phyloP scores from a whole-genome alignment of 2,113 vertebrate species.

The Oreamnos americanus region DNA sequence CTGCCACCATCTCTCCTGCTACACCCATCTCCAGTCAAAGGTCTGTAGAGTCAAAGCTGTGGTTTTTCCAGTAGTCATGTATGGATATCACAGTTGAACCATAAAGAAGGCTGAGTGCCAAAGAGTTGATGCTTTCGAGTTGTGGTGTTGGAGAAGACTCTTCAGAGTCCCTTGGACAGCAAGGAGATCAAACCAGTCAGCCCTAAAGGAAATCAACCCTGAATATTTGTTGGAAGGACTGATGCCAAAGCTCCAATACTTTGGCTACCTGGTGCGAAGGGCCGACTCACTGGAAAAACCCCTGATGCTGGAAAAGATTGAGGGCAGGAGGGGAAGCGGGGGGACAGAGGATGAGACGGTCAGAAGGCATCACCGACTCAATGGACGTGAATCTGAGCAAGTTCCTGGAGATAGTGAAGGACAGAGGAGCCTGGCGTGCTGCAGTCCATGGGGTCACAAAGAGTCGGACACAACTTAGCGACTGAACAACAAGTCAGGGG shows the following conservation, averaged over 20 bases:
- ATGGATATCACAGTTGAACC: not conserved
- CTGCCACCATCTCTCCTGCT: accelerated
- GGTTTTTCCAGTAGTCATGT: not conserved
- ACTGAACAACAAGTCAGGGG: not conserved
- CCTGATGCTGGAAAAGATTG: not conserved
- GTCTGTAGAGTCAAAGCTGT: not conserved
- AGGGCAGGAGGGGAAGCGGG: not conserved
- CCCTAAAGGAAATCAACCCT: not conserved
- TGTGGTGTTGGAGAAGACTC: not conserved
- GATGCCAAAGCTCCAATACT: not conserved
- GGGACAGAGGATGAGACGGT: not conserved
- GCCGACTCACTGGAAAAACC: not conserved
- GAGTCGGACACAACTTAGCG: not conserved
- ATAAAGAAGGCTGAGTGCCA: not conserved
- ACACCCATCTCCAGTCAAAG: accelerated
- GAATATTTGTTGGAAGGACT: not conserved
- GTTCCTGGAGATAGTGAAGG: not conserved
- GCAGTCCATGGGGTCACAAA: not conserved
- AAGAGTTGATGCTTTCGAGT: not conserved
- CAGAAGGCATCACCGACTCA: not conserved
- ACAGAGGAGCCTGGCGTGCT: not conserved
- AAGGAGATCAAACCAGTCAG: not conserved
- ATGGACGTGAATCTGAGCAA: not conserved
- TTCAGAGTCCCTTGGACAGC: not conserved
- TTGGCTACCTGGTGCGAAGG: not conserved